Percentiles rank a stretch among this genome's conserved stretches.
Evolutionary conservation across 2,113 vertebrate species (phyloP).

Genomic region (Bolborhynchus lineola): DNA sequence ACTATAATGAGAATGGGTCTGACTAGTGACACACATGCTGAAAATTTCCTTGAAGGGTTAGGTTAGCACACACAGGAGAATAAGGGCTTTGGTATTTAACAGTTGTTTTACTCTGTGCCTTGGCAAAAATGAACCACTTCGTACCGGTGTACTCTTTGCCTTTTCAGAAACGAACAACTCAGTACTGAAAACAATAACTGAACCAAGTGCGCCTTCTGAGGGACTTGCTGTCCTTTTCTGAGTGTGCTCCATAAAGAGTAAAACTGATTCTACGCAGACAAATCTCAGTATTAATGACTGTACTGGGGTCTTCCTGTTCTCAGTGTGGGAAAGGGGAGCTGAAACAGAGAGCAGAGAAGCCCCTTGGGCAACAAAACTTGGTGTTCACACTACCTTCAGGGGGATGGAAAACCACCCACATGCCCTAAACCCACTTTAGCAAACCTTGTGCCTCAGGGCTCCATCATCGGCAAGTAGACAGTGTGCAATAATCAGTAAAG

Average conservation of each 20-base stretch:
- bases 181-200: background rate
- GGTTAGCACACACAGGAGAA: background rate
- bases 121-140: background rate
- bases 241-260: background rate
- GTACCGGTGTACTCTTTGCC: background rate
- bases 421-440: background rate
- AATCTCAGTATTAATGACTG: background rate
- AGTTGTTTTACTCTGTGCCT: background rate
- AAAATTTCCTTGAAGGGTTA: conserved; percentile 1
- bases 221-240: background rate
- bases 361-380: background rate
- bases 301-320: background rate
- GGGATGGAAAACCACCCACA: background rate
- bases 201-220: background rate
- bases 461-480: background rate
- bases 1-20: background rate
- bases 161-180: background rate
- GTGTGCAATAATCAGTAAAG: background rate
- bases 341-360: background rate
- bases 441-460: background rate
- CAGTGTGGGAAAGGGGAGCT: background rate
- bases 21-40: background rate
- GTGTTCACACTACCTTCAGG: background rate
- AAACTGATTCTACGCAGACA: background rate
- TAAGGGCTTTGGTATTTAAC: background rate